phyloP scores from a whole-genome alignment of 2,888 invertebrate species.

The Stramonita haemastoma region DNA sequence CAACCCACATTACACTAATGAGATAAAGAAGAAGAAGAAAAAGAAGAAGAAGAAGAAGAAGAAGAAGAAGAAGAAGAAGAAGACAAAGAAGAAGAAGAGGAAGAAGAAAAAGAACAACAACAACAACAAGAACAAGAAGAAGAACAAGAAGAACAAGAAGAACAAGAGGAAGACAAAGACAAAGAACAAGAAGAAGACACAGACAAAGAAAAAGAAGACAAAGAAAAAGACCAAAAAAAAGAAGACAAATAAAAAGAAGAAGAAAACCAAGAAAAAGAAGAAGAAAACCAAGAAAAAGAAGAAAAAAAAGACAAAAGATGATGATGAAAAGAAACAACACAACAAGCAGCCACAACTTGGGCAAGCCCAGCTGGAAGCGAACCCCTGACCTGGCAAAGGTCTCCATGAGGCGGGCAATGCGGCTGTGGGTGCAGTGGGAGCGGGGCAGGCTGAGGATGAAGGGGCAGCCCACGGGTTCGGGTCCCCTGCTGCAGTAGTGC shows the following conservation, averaged over 20 bases:
- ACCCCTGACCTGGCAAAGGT: conserved; percentile 74
- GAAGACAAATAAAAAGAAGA: not conserved
- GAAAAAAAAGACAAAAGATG: too few species aligned
- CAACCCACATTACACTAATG: too few species aligned
- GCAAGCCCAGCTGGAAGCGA: not conserved
- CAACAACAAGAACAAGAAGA: too few species aligned
- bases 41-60: too few species aligned
- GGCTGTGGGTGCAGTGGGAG: conserved; percentile 77
- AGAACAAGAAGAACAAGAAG: too few species aligned
- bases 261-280: not conserved
- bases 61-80: too few species aligned
- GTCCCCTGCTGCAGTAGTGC: conserved; percentile 62
- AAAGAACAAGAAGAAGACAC: too few species aligned
- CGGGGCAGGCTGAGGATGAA: conserved; percentile 78
- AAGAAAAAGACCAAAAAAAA: too few species aligned
- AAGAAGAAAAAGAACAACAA: too few species aligned
- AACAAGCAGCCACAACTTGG: not conserved
- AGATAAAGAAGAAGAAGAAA: not conserved
- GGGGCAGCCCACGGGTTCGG: conserved; percentile 77
- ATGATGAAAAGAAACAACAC: too few species aligned
- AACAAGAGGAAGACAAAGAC: too few species aligned
- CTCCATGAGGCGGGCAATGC: conserved; percentile 76
- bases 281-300: not conserved
- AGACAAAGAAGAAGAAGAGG: too few species aligned
- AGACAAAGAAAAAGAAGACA: not conserved